These are phyloP conservation scores for Passer montanus DNA, from an alignment of 2,113 vertebrate genomes.

Conservation along the genomic window DNA sequence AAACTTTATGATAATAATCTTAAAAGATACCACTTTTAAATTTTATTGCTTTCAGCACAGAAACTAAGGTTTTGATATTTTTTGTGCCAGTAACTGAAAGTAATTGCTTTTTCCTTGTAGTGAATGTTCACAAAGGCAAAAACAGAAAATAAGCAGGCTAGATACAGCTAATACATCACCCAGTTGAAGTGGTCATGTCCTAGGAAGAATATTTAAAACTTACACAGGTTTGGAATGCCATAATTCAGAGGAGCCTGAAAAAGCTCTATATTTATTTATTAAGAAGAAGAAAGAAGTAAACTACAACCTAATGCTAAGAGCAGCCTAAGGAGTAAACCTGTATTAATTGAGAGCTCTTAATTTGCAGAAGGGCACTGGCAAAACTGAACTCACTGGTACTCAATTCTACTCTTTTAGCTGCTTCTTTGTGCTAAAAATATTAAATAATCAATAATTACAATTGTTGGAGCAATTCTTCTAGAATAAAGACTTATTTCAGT, in stretches of 20 bases:
- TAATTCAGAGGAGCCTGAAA: background rate
- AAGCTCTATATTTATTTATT: background rate
- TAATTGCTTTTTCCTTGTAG: background rate
- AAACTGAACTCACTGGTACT: background rate
- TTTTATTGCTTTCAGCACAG: background rate
- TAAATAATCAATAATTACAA: background rate
- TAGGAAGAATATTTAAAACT: background rate
- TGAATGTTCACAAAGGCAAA: background rate
- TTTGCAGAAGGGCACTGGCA: background rate
- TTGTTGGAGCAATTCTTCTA: constrained; percentile 79
- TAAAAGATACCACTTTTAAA: background rate
- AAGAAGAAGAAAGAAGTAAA: background rate
- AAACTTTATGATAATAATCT: background rate
- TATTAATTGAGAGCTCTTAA: background rate
- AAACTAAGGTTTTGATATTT: background rate
- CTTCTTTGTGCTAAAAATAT: background rate
- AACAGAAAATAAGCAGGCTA: background rate
- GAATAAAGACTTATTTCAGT: constrained; percentile 55
- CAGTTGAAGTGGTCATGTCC: background rate
- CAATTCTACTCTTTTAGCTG: background rate
- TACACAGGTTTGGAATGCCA: background rate
- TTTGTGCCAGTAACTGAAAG: background rate
- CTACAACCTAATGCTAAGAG: background rate
- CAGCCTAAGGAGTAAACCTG: background rate
- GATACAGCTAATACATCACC: background rate